Percentiles rank a stretch among this genome's conserved stretches.
phyloP scores from a whole-genome alignment of 2,797 vertebrate species.

The Pyrocephalus nanus region DNA sequence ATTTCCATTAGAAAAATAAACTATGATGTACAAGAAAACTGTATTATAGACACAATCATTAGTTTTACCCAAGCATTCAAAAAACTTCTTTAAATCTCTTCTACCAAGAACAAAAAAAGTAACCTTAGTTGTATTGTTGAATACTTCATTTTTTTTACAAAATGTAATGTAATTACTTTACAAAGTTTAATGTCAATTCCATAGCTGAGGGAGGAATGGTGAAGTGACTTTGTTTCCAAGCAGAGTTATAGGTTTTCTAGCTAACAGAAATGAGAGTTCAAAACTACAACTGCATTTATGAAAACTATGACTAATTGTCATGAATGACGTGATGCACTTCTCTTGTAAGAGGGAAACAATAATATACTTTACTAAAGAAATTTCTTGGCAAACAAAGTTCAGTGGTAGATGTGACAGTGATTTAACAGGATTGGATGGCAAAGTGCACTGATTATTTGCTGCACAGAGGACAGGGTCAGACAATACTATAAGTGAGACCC shows the following conservation, averaged over 20 bases:
- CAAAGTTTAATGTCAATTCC: background rate
- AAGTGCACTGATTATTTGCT: background rate
- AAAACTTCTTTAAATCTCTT: background rate
- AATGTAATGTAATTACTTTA: background rate
- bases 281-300: background rate
- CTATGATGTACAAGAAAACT: background rate
- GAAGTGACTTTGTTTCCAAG: background rate
- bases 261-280: background rate
- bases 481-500: background rate
- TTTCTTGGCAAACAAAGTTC: background rate
- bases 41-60: background rate
- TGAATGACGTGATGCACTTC: background rate
- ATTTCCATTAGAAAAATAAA: background rate
- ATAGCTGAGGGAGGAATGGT: background rate
- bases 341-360: background rate
- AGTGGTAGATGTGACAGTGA: background rate
- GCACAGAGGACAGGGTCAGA: background rate
- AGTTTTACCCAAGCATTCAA: background rate
- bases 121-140: background rate
- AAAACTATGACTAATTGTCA: background rate
- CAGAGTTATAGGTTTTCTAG: background rate
- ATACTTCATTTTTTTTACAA: background rate
- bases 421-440: background rate
- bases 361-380: background rate
- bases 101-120: background rate